phyloP scores from a whole-genome alignment of 2,113 vertebrate genomes.

The Polypterus senegalus region DNA sequence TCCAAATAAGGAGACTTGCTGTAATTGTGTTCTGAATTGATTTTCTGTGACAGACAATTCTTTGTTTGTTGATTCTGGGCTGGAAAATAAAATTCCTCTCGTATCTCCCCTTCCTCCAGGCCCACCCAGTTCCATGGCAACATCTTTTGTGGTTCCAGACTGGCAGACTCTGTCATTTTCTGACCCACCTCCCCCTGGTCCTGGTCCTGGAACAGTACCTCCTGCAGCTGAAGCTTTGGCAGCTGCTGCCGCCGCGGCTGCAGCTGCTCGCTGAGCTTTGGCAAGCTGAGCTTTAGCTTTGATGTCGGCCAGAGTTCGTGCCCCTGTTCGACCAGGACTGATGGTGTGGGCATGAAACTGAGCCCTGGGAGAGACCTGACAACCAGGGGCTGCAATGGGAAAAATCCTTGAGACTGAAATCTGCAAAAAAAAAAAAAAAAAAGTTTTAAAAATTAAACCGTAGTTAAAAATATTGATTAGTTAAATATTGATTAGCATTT shows the following conservation, averaged over 20 bases:
- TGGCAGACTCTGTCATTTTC: conserved; percentile 28
- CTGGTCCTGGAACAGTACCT: conserved; percentile 58
- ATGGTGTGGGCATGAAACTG: conserved; percentile 52
- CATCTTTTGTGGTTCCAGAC: conserved; percentile 14
- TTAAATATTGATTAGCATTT: no score
- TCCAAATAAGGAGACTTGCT: conserved; percentile 36
- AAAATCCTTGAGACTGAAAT: conserved; percentile 77
- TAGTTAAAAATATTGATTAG: no score
- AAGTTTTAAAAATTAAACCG: no score
- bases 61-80: conserved; percentile 23
- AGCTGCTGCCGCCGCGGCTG: conserved; percentile 44
- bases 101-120: conserved; percentile 56
- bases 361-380: conserved; percentile 72
- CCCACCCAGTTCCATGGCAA: conserved; percentile 47
- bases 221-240: conserved; percentile 40
- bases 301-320: conserved; percentile 90
- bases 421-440: conserved; percentile 44
- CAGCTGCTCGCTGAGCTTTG: conserved; percentile 74
- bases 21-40: conserved; percentile 59
- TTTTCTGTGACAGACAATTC: conserved; percentile 24
- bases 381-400: conserved; percentile 55
- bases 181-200: conserved; percentile 55
- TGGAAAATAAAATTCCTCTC: conserved; percentile 38
- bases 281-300: conserved; percentile 90
- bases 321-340: conserved; percentile 76